Evolutionary conservation across 1,140 invertebrate genomes (phyloP), one percentile per base, ranked within the genome.

Genomic region (Dysdera silvatica): DNA sequence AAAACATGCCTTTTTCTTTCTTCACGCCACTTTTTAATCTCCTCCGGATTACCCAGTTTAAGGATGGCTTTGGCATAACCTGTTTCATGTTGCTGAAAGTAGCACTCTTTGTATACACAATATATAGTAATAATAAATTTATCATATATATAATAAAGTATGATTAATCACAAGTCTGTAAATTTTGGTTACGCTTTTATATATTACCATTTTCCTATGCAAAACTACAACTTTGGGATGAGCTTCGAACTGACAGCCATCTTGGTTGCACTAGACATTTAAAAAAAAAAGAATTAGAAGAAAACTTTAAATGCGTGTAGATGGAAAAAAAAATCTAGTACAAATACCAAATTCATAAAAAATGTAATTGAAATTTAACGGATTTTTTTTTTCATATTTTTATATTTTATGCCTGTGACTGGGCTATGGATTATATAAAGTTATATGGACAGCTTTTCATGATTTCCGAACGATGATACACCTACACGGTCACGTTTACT

Each of bases 121-220:
- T 45, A 14, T 16, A 45, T 20, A 45, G 6, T 45, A 45, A 14
- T 45, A 2, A 45, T 20, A 45, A 45, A 20, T 45, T 16, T 14
- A n/a, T 14, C 3, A 7, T 20, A 23, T 45, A 4, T 23, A 45
- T 4, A 16, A 20, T 14, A 45, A 45, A 14, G 8, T 45, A 45
- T 16, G 24, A 14, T 7, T 45, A 23, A 45, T 14, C 24, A 43
- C 41, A 29, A 6, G 2, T 29, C 12, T 43, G n/a, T 12, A 32
- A 47, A 31, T 47, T n/a, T 16, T 32, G 18, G 0, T 12, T 0
- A 45, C 24, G 10, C 8, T 14, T 12, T 18, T 8, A 31, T n/a
- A n/a, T n/a, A n/a, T 61, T 61, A 61, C 60, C 60, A 61, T 54
- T 47, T 54, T 61, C n/a, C 55, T 45, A 35, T 61, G 60, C 14